These are phyloP conservation scores for Ectropis grisescens DNA, from an alignment of 1,140 invertebrate genomes.

Conservation along the genomic window DNA sequence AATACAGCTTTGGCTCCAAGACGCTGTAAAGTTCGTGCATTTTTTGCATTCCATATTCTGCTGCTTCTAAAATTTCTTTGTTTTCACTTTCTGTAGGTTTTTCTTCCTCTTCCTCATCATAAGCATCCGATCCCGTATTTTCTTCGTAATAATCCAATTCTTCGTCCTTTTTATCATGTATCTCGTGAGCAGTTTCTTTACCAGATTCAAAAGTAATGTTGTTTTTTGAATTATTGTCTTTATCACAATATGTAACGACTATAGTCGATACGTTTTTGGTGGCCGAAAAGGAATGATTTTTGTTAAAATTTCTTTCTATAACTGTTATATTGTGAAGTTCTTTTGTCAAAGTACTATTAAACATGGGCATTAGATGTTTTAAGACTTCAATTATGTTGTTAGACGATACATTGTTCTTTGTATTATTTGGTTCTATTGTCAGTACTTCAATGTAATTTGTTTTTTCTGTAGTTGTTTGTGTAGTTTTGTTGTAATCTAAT, in stretches of 20 bases:
- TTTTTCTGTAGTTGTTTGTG: constrained; percentile 16
- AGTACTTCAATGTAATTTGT: constrained; percentile 46
- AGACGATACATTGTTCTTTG: constrained; percentile 26
- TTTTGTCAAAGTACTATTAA: constrained; percentile 46
- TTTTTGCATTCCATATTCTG: constrained; percentile 75
- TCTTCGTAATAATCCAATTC: constrained; percentile 25
- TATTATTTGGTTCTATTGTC: constrained; percentile 53
- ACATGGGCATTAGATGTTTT: constrained; percentile 53
- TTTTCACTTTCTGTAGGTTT: constrained; percentile 16
- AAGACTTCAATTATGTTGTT: constrained; percentile 51
- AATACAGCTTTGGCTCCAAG: constrained; percentile 78
- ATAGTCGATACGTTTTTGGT: constrained; percentile 58
- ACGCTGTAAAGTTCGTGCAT: constrained; percentile 76
- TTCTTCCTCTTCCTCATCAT: constrained; percentile 13
- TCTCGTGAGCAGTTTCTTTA: constrained; percentile 4
- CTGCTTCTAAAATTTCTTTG: constrained; percentile 72
- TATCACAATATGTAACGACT: constrained; percentile 60
- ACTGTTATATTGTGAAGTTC: constrained; percentile 58
- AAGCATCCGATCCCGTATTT: constrained; percentile 1
- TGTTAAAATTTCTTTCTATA: constrained; percentile 47
- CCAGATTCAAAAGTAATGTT: constrained; percentile 12
- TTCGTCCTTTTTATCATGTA: constrained; percentile 9
- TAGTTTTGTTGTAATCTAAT: constrained; percentile 10
- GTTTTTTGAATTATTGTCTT: constrained; percentile 30
- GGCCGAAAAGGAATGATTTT: constrained; percentile 45